Conservation (phyloP, 2,888 invertebrate species). For the Metellina segmentata region DNA sequence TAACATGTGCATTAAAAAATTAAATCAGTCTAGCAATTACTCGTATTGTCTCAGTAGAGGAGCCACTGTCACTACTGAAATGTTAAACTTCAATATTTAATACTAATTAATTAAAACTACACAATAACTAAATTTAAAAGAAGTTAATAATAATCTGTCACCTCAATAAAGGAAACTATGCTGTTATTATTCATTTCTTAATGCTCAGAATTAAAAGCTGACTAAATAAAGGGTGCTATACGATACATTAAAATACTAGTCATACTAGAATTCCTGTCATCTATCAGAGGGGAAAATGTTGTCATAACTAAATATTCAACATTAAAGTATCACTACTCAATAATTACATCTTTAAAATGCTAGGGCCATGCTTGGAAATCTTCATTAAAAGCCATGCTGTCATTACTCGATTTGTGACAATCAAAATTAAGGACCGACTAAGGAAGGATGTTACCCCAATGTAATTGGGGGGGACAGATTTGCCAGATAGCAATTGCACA, state of each 20-base stretch:
- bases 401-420: too few relatives aligned
- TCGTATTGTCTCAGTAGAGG: constrained; percentile 44
- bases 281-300: constrained; percentile 7
- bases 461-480: too few relatives aligned
- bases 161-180: not conserved
- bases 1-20: not conserved
- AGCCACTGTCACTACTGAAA: constrained; percentile 28
- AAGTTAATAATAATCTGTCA: not conserved
- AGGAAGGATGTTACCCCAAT: too few relatives aligned
- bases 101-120: not conserved
- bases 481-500: too few relatives aligned
- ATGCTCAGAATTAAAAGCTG: too few relatives aligned
- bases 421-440: too few relatives aligned
- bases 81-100: not conserved
- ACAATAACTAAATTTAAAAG: not conserved
- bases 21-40: constrained; percentile 3
- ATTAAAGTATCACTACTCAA: not conserved
- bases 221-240: not conserved
- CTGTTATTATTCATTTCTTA: too few relatives aligned
- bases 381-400: too few relatives aligned
- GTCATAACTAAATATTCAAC: not conserved
- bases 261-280: constrained; percentile 17
- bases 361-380: too few relatives aligned
- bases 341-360: too few relatives aligned
- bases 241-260: not conserved